Evolutionary conservation across 2,113 vertebrate genomes (phyloP).

Genomic region (Upupa epops): DNA sequence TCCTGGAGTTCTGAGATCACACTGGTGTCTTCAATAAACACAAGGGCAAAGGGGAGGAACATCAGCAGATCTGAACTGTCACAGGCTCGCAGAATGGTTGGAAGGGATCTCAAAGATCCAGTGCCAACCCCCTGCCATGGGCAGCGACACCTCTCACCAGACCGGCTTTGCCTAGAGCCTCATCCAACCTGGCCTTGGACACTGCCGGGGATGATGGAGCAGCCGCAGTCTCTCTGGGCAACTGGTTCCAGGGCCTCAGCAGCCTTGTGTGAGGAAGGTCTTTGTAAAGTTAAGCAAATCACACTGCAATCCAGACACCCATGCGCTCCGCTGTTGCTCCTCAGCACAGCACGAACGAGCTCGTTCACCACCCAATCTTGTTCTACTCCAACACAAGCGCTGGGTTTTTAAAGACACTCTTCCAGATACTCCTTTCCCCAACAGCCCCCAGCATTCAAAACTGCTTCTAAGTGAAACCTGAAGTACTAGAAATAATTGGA

Average conservation of each 20-base stretch:
- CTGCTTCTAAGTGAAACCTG: background rate
- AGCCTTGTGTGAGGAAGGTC: background rate
- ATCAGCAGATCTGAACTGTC: background rate
- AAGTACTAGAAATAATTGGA: background rate
- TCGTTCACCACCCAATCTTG: background rate
- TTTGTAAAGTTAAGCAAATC: background rate
- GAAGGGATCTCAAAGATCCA: too few relatives aligned
- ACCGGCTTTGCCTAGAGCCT: too few relatives aligned
- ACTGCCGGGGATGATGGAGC: too few relatives aligned
- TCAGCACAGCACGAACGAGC: rapidly evolving
- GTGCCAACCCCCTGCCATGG: too few relatives aligned
- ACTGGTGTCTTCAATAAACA: background rate
- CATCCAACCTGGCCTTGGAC: too few relatives aligned
- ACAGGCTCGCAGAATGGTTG: too few relatives aligned
- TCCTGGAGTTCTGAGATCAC: background rate
- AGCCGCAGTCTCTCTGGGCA: too few relatives aligned
- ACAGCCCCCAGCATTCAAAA: background rate
- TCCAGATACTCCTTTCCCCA: background rate
- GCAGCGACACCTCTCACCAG: too few relatives aligned
- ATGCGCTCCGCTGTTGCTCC: background rate
- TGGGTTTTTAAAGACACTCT: background rate
- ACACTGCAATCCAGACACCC: background rate
- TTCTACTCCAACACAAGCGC: background rate
- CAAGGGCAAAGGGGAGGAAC: background rate
- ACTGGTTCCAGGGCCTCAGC: too few relatives aligned